Percentiles rank a stretch among this genome's conserved stretches.
These are phyloP conservation scores for Luperina nickerlii DNA, from an alignment of 2,888 invertebrate genomes.

Conservation along the genomic window DNA sequence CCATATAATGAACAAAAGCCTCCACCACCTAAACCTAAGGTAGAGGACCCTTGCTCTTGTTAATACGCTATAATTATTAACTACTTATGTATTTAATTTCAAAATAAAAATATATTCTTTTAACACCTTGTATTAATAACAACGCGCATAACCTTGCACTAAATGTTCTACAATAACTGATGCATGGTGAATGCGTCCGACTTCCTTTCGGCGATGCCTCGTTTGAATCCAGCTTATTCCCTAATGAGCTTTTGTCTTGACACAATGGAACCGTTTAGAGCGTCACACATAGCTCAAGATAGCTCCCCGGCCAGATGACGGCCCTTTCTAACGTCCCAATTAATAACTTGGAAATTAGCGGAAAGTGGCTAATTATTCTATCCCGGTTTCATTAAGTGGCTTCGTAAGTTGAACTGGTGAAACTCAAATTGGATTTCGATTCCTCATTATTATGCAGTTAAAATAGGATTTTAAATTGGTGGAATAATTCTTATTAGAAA, in stretches of 20 bases:
- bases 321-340: constrained; percentile 84
- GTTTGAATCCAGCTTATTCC: constrained; percentile 68
- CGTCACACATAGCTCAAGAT: constrained; percentile 64
- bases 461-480: constrained; percentile 61
- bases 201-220: constrained; percentile 34
- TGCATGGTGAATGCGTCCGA: constrained; percentile 11
- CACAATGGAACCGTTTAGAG: constrained; percentile 71
- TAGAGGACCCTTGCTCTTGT: constrained; percentile 34
- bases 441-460: constrained; percentile 66
- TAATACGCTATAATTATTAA: neutral
- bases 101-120: neutral
- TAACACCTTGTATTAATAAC: neutral
- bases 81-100: neutral
- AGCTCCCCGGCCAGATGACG: constrained; percentile 82
- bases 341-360: constrained; percentile 88
- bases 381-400: constrained; percentile 83
- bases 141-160: neutral
- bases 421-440: constrained; percentile 74
- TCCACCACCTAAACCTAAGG: constrained; percentile 61
- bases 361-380: constrained; percentile 87
- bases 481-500: constrained; percentile 42
- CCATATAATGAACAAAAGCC: constrained; percentile 73
- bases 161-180: constrained; percentile 6
- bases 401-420: constrained; percentile 68
- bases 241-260: constrained; percentile 75